phyloP scores from a whole-genome alignment of 2,113 vertebrate genomes.

The Cygnus atratus region DNA sequence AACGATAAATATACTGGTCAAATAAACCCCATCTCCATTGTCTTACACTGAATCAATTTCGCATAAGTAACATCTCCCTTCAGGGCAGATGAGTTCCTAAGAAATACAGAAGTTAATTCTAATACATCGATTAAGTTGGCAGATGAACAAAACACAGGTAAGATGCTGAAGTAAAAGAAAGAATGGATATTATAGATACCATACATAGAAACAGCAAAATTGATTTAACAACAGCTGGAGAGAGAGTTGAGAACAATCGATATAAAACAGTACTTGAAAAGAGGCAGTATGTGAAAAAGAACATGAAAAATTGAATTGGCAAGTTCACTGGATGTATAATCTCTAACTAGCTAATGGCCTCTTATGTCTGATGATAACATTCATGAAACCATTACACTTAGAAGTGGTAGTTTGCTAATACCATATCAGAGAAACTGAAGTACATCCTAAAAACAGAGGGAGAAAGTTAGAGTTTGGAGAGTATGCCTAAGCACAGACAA shows the following conservation, averaged over 20 bases:
- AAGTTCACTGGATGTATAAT: background rate
- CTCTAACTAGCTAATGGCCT: background rate
- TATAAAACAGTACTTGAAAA: background rate
- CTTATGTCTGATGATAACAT: background rate
- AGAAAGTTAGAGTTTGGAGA: background rate
- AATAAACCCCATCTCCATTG: background rate
- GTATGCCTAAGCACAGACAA: background rate
- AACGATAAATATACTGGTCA: background rate
- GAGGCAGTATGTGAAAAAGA: background rate
- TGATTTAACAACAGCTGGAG: background rate
- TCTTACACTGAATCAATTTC: background rate
- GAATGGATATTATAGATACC: background rate
- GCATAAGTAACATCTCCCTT: background rate
- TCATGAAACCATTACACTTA: background rate
- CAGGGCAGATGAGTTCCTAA: fast-evolving
- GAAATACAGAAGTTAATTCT: background rate
- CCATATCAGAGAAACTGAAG: background rate
- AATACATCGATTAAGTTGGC: background rate
- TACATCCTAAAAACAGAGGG: background rate
- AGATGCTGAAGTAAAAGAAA: background rate
- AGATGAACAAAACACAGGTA: background rate
- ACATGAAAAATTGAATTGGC: background rate
- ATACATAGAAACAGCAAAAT: background rate
- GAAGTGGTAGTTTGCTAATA: background rate
- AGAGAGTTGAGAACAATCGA: background rate